Conservation (phyloP, 2,797 vertebrate genomes). For the Eleutherodactylus coqui region DNA sequence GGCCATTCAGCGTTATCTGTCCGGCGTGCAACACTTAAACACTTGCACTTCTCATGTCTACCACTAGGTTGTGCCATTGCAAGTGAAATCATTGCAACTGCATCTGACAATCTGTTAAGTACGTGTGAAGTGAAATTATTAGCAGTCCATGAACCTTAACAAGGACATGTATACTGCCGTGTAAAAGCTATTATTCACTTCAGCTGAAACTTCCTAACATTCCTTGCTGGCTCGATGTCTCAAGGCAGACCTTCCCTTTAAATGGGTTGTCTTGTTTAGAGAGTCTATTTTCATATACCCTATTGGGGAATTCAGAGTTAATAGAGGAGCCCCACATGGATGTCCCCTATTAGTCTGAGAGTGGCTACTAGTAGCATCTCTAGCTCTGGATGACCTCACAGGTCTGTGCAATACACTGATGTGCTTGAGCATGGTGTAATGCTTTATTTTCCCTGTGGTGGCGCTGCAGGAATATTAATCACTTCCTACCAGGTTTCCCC, state of each 20-base stretch:
- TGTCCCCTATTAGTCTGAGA: too few relatives aligned
- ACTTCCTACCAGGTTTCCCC: too few relatives aligned
- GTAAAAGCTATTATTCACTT: background rate
- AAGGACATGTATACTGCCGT: background rate
- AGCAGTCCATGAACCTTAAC: background rate
- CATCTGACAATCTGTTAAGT: background rate
- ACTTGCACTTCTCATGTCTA: slow-evolving; percentile 3
- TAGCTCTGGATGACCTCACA: too few relatives aligned
- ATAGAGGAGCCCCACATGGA: too few relatives aligned
- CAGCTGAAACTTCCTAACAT: background rate
- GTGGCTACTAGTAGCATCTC: too few relatives aligned
- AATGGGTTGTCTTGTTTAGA: background rate
- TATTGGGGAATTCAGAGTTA: too few relatives aligned
- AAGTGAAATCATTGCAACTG: slow-evolving; percentile 17
- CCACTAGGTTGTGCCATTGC: slow-evolving; percentile 52
- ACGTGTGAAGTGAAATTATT: background rate
- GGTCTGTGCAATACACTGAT: too few relatives aligned
- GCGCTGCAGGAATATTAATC: too few relatives aligned
- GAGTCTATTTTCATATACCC: too few relatives aligned
- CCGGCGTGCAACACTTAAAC: background rate
- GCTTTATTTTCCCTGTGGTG: too few relatives aligned
- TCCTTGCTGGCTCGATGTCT: background rate
- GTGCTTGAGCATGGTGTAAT: too few relatives aligned
- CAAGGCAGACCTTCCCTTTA: background rate
- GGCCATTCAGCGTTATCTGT: background rate